phyloP scores from a whole-genome alignment of 1,140 invertebrate genomes.

The Drosophila saltans region DNA sequence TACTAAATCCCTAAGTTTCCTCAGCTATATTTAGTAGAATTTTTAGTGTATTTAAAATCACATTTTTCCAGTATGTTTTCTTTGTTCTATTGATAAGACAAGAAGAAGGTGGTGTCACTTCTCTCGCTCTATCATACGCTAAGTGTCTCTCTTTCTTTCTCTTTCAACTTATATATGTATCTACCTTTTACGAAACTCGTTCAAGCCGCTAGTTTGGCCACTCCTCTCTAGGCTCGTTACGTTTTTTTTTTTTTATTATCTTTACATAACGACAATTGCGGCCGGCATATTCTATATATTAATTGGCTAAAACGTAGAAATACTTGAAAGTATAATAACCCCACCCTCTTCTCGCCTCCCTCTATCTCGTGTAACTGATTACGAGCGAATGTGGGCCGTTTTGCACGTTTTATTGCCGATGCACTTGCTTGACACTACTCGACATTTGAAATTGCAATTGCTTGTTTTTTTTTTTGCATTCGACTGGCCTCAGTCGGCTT shows the following conservation, averaged over 20 bases:
- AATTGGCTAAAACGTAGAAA: constrained; percentile 67
- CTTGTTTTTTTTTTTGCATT: constrained; percentile 20
- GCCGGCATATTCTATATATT: constrained; percentile 54
- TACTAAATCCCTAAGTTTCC: too few species aligned
- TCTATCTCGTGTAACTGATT: constrained; percentile 27
- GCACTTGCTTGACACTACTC: constrained; percentile 22
- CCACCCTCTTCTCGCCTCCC: constrained; percentile 22
- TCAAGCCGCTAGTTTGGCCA: constrained; percentile 20
- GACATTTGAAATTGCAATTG: constrained; percentile 56
- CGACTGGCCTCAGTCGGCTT: constrained; percentile 51
- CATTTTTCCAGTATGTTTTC: constrained; percentile 15
- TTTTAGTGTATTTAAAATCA: background rate
- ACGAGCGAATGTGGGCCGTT: constrained; percentile 55
- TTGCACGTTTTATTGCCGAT: constrained; percentile 60
- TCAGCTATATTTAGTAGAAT: background rate
- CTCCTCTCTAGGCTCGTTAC: constrained; percentile 51
- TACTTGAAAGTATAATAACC: background rate
- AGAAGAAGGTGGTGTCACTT: background rate
- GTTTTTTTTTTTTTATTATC: constrained; percentile 12
- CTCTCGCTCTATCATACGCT: background rate
- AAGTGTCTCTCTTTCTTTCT: constrained; percentile 11
- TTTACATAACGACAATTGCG: constrained; percentile 70
- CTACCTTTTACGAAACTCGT: constrained; percentile 26
- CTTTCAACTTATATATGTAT: background rate
- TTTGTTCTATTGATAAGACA: constrained; percentile 40